phyloP scores from a whole-genome alignment of 2,888 invertebrate genomes.

The Eristalis pertinax region DNA sequence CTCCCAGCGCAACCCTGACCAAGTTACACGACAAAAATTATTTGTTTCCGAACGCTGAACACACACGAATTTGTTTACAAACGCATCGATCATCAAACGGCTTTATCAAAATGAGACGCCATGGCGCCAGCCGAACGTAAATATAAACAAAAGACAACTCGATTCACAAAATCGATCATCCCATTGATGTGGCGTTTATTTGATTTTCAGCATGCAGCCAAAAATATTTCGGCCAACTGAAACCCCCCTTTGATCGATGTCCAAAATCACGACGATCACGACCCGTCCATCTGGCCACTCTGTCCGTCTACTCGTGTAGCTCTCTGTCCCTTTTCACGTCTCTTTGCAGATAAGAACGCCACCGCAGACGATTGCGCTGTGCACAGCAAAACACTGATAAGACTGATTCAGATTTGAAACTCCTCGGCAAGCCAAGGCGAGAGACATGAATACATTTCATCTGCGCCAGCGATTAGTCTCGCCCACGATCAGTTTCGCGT shows the following conservation, averaged over 20 bases:
- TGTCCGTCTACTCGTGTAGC: neutral
- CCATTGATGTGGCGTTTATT: neutral
- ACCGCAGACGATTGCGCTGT: neutral
- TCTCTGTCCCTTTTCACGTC: neutral
- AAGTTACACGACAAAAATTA: conserved; percentile 1
- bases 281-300: neutral
- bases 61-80: conserved; percentile 24
- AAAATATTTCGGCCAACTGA: neutral
- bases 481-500: conserved; percentile 4
- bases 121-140: neutral
- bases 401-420: conserved; percentile 3
- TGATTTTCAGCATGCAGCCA: neutral
- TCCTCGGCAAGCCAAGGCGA: neutral
- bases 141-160: conserved; percentile 2
- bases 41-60: neutral
- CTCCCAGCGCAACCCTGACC: conserved; percentile 13
- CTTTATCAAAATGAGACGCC: conserved; percentile 26
- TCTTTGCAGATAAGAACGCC: neutral
- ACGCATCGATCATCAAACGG: conserved; percentile 14
- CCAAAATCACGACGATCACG: neutral
- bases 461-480: conserved; percentile 29
- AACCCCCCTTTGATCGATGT: neutral
- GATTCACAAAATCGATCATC: neutral
- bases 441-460: neutral
- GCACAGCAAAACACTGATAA: conserved; percentile 42